Evolutionary conservation across 2,888 invertebrate genomes (phyloP).

Genomic region (Archips xylosteana): DNA sequence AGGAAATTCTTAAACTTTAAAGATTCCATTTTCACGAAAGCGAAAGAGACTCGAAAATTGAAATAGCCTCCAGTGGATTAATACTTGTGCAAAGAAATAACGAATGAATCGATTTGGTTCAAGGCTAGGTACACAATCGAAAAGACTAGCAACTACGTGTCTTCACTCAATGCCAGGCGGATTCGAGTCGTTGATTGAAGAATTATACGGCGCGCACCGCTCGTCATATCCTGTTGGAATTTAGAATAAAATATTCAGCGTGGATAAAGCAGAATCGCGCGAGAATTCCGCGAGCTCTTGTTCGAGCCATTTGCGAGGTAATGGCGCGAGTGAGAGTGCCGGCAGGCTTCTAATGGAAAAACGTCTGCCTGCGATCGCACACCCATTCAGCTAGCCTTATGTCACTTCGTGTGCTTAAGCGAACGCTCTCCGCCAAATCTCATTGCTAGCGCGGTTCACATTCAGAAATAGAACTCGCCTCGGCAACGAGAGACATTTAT

Average conservation of each 20-base stretch:
- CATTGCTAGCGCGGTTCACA: constrained; percentile 22
- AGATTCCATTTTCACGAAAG: not conserved
- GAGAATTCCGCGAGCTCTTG: constrained; percentile 58
- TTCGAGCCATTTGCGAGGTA: constrained; percentile 69
- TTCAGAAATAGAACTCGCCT: constrained; percentile 11
- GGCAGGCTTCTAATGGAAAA: constrained; percentile 67
- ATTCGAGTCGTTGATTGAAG: constrained; percentile 60
- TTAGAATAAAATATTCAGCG: constrained; percentile 55
- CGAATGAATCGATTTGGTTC: constrained; percentile 59
- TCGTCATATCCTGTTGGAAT: constrained; percentile 57
- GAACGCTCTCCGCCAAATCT: constrained; percentile 32
- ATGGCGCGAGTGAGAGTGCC: constrained; percentile 64
- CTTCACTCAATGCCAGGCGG: constrained; percentile 59
- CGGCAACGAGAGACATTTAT: constrained; percentile 16
- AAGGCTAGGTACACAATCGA: constrained; percentile 61
- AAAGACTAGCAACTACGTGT: constrained; percentile 46
- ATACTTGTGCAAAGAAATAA: constrained; percentile 48
- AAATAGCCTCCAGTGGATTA: not conserved
- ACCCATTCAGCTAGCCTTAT: constrained; percentile 56
- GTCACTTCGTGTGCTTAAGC: constrained; percentile 47
- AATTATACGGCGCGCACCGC: constrained; percentile 63
- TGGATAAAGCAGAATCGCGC: constrained; percentile 59
- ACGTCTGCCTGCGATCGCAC: constrained; percentile 61
- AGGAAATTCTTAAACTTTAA: not conserved
- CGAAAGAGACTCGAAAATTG: constrained; percentile 3